phyloP scores from a whole-genome alignment of 2,888 invertebrate species.

The Encarsia formosa region DNA sequence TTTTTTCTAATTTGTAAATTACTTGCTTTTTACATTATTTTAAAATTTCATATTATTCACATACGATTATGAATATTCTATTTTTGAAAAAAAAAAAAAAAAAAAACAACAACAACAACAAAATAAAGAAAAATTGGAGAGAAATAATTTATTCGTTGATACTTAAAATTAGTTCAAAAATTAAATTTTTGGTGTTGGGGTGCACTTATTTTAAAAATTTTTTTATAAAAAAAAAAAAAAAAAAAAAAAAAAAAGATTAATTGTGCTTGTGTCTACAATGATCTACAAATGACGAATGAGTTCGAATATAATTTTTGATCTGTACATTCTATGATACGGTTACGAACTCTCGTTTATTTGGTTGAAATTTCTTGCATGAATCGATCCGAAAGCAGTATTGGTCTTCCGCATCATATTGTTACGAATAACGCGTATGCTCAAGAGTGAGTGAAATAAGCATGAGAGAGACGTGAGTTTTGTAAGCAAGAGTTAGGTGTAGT shows the following conservation, averaged over 20 bases:
- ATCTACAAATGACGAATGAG: slow-evolving; percentile 17
- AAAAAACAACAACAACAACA: too few relatives aligned
- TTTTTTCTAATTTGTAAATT: too few relatives aligned
- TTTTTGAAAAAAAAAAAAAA: too few relatives aligned
- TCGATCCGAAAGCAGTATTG: slow-evolving; percentile 40
- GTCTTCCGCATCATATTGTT: slow-evolving; percentile 37
- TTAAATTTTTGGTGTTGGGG: too few relatives aligned
- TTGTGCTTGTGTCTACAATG: slow-evolving; percentile 23
- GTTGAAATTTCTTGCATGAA: slow-evolving; percentile 29
- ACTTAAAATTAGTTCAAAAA: too few relatives aligned
- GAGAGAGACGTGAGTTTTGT: slow-evolving; percentile 16
- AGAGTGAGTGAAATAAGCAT: slow-evolving; percentile 11
- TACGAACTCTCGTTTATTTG: slow-evolving; percentile 16
- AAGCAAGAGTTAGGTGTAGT: too few relatives aligned
- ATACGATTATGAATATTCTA: too few relatives aligned
- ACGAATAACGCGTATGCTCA: slow-evolving; percentile 8
- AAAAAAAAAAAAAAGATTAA: slow-evolving; percentile 24
- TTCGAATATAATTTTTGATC: slow-evolving; percentile 4
- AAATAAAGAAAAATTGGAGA: too few relatives aligned
- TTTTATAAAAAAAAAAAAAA: slow-evolving; percentile 17
- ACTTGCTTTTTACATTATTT: too few relatives aligned
- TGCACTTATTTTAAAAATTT: too few relatives aligned
- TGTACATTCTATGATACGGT: slow-evolving; percentile 12
- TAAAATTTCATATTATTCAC: too few relatives aligned
- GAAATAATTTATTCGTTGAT: too few relatives aligned